phyloP scores from a whole-genome alignment of 2,113 vertebrate species.

The Malurus elegans region DNA sequence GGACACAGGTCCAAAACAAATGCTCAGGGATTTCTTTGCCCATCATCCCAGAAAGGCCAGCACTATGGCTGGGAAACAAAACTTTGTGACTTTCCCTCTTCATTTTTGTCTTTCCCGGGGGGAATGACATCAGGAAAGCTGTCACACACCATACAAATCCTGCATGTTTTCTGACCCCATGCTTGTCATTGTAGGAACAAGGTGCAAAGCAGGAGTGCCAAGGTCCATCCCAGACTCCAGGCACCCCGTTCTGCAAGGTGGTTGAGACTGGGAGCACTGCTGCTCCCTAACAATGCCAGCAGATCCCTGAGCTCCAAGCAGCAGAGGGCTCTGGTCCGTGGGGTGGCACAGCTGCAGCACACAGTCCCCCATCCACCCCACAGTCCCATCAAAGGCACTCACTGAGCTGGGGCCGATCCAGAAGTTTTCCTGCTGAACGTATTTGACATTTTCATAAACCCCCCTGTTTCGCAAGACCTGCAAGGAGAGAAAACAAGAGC shows the following conservation, averaged over 20 bases:
- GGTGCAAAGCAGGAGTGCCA: neutral
- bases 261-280: fast-evolving
- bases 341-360: neutral
- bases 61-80: neutral
- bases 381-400: constrained; percentile 30
- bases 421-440: constrained; percentile 98
- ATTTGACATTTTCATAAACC: constrained; percentile 98
- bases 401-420: constrained; percentile 98
- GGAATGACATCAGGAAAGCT: neutral
- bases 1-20: neutral
- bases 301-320: neutral
- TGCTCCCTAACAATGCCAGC: neutral
- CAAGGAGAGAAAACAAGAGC: neutral
- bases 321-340: neutral
- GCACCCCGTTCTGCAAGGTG: neutral
- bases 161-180: neutral
- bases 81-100: fast-evolving
- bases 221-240: neutral
- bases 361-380: neutral
- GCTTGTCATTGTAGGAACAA: neutral
- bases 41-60: neutral
- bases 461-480: constrained; percentile 97
- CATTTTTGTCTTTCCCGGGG: neutral
- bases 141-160: neutral
- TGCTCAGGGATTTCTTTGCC: neutral